phyloP scores from a whole-genome alignment of 2,113 vertebrate species.

The Grantiella picta region DNA sequence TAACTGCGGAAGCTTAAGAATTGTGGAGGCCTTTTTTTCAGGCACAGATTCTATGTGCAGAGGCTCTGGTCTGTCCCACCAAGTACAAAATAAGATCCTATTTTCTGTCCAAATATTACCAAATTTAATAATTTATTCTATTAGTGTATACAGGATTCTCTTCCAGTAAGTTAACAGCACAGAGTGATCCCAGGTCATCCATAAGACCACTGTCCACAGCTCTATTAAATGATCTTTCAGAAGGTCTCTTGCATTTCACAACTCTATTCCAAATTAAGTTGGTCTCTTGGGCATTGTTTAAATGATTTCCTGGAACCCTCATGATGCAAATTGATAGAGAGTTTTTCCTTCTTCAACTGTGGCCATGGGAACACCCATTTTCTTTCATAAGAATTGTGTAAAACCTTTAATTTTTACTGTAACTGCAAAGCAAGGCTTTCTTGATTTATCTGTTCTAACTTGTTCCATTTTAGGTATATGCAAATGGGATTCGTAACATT shows the following conservation, averaged over 20 bases:
- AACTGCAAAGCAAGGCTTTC: background rate
- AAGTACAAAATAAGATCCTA: background rate
- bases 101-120: background rate
- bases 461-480: constrained; percentile 83
- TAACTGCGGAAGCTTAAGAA: background rate
- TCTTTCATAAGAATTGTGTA: background rate
- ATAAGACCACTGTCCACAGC: background rate
- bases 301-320: background rate
- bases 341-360: background rate
- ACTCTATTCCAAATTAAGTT: background rate
- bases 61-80: background rate
- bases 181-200: background rate
- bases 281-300: background rate
- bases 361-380: background rate
- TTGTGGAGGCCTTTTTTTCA: background rate
- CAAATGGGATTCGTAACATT: constrained; percentile 98
- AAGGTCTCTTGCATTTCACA: background rate
- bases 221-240: background rate
- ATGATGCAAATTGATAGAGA: background rate
- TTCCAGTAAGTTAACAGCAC: background rate
- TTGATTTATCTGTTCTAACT: background rate
- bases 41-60: background rate
- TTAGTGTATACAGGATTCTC: background rate
- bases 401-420: background rate
- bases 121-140: background rate